These are phyloP conservation scores for Lordiphosa collinella DNA, from an alignment of 1,140 invertebrate genomes.

Conservation along the genomic window DNA sequence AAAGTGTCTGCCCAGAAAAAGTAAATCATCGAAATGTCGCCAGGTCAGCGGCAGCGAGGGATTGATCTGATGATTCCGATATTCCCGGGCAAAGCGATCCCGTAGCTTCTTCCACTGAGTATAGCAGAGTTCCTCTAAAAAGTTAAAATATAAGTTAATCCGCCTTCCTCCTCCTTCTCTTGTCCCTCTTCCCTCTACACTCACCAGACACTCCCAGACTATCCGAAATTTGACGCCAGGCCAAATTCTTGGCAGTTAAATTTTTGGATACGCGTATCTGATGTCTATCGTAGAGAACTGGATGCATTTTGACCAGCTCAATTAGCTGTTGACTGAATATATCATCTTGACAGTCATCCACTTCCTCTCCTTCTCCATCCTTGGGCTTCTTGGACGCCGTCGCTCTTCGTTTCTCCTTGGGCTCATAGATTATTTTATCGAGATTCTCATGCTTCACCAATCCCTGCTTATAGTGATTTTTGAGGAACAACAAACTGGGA, in stretches of 20 bases:
- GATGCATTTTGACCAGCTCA: slow-evolving; percentile 59
- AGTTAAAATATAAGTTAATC: background rate
- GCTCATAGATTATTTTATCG: slow-evolving; percentile 55
- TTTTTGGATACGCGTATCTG: slow-evolving; percentile 72
- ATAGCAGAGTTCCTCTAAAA: slow-evolving; percentile 59
- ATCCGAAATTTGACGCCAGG: slow-evolving; percentile 63
- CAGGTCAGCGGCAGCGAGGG: slow-evolving; percentile 46
- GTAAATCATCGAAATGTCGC: slow-evolving; percentile 59
- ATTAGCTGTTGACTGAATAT: slow-evolving; percentile 61
- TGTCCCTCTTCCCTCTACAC: background rate
- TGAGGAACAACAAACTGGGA: slow-evolving; percentile 59
- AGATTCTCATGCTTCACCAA: slow-evolving; percentile 44
- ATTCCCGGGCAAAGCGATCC: slow-evolving; percentile 69
- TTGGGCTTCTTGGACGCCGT: slow-evolving; percentile 15
- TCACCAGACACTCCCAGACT: slow-evolving; percentile 55
- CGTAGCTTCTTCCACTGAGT: slow-evolving; percentile 74
- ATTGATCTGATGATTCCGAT: slow-evolving; percentile 62
- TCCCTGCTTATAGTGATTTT: slow-evolving; percentile 71
- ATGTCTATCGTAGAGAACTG: slow-evolving; percentile 63
- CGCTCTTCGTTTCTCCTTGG: slow-evolving; percentile 31
- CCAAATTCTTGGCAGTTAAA: slow-evolving; percentile 63
- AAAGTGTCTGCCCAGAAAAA: slow-evolving; percentile 58
- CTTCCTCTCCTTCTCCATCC: slow-evolving; percentile 18
- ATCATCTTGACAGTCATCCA: slow-evolving; percentile 34
- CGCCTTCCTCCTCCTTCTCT: no score